A percentile compares a stretch with the other conserved stretches of the same genome.
Conservation (phyloP, 2,113 vertebrate species). For the Silurus asotus region DNA sequence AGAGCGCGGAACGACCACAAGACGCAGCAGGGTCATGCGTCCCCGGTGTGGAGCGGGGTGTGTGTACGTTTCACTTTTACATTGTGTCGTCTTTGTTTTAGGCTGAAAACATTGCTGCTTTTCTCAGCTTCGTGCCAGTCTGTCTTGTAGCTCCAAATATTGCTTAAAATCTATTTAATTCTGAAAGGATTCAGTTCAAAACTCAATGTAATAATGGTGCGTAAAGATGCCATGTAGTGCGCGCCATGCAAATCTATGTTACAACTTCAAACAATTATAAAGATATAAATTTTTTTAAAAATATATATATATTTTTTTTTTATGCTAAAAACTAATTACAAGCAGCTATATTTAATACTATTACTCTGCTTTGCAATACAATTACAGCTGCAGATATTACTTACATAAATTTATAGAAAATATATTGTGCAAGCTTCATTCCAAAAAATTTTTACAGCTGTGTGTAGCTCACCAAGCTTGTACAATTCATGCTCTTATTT, state of each 20-base stretch:
- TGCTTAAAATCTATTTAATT: not conserved
- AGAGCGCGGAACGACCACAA: constrained; percentile 82
- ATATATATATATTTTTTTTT: no score
- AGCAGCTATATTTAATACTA: no score
- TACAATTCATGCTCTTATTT: not conserved
- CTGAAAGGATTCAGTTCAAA: not conserved
- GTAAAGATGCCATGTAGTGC: not conserved
- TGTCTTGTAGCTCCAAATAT: not conserved
- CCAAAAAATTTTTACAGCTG: not conserved
- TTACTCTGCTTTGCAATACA: no score
- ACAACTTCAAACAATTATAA: not conserved
- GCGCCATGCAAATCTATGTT: not conserved
- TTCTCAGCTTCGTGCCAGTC: not conserved
- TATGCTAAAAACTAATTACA: no score
- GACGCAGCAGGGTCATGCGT: constrained; percentile 94
- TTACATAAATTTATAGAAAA: no score
- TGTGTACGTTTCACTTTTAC: constrained; percentile 91
- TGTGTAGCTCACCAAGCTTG: not conserved
- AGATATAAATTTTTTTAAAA: not conserved
- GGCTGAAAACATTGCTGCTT: not conserved
- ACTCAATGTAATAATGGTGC: not conserved
- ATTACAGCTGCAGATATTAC: no score
- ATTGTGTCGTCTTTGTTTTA: constrained; percentile 69
- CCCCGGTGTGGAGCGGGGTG: constrained; percentile 99
- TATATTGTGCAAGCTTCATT: not conserved